These are phyloP conservation scores for Xenotilapia leptura DNA, from an alignment of 2,113 vertebrate genomes.

Conservation along the genomic window DNA sequence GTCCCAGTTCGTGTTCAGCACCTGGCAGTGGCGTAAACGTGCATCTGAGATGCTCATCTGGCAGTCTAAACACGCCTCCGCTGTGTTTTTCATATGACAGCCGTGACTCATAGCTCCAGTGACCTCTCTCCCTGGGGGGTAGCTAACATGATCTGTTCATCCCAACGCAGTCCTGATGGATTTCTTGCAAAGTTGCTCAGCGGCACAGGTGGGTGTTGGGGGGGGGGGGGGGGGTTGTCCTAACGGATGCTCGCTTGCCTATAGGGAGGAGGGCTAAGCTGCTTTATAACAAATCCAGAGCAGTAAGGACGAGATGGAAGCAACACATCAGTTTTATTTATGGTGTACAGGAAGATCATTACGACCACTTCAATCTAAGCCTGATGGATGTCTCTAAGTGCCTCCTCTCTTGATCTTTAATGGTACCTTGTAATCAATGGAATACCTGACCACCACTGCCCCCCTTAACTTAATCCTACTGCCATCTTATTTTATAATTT, in stretches of 20 bases:
- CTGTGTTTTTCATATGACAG: slow-evolving; percentile 32
- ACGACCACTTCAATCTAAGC: slow-evolving; percentile 57
- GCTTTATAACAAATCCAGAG: slow-evolving; percentile 23
- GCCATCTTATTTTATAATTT: slow-evolving; percentile 42
- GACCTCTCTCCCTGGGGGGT: slow-evolving; percentile 15
- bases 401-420: slow-evolving; percentile 68
- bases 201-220: not conserved
- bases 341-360: slow-evolving; percentile 69
- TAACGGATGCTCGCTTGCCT: not conserved
- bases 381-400: slow-evolving; percentile 68
- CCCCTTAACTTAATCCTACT: slow-evolving; percentile 54
- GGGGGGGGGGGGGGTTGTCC: not conserved
- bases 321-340: slow-evolving; percentile 70
- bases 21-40: not conserved
- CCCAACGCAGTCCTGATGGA: slow-evolving; percentile 34
- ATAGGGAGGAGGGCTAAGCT: not conserved
- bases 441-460: slow-evolving; percentile 59
- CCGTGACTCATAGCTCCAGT: slow-evolving; percentile 22
- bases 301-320: slow-evolving; percentile 24
- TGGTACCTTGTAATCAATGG: slow-evolving; percentile 70
- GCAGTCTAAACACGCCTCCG: slow-evolving; percentile 21
- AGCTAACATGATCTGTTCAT: slow-evolving; percentile 39
- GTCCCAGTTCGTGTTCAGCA: not conserved
- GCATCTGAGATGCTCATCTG: slow-evolving; percentile 6
- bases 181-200: slow-evolving; percentile 33